Evolutionary conservation across 1,140 invertebrate species (phyloP).

Genomic region (Mesaphorura yosii): DNA sequence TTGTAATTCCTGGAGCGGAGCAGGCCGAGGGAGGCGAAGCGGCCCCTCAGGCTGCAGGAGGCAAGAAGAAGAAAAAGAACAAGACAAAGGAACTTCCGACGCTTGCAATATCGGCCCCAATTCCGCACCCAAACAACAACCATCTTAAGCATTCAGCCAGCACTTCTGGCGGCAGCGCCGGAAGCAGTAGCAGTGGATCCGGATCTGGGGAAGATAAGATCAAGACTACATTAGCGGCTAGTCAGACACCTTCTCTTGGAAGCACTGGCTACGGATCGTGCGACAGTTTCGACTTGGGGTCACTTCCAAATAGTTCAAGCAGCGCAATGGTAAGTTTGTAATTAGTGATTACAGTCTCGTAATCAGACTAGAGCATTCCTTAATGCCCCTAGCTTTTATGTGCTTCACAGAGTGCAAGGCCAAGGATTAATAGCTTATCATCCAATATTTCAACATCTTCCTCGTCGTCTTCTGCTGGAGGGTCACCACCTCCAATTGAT

Average conservation of each 20-base stretch:
- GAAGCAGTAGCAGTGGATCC: slow-evolving; percentile 34
- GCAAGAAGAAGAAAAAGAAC: slow-evolving; percentile 40
- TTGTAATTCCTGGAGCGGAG: not conserved
- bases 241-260: not conserved
- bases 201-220: slow-evolving; percentile 33
- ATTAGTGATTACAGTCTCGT: not conserved
- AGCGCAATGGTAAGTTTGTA: not conserved
- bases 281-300: not conserved
- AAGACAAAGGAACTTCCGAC: slow-evolving; percentile 34
- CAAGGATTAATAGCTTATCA: slow-evolving; percentile 49
- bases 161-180: slow-evolving; percentile 5
- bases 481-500: slow-evolving; percentile 40
- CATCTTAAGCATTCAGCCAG: slow-evolving; percentile 8
- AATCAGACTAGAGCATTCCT: not conserved
- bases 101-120: slow-evolving; percentile 31
- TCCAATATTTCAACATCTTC: slow-evolving; percentile 53
- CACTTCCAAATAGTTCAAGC: not conserved
- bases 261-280: not conserved
- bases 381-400: too few relatives aligned
- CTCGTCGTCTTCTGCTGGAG: slow-evolving; percentile 46
- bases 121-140: slow-evolving; percentile 30
- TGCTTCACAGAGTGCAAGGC: slow-evolving; percentile 24
- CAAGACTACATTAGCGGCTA: not conserved
- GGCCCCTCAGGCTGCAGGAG: slow-evolving; percentile 12
- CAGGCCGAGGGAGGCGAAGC: slow-evolving; percentile 5